These are phyloP conservation scores for Ctenoplectra terminalis DNA, from an alignment of 1,140 invertebrate genomes.

Conservation along the genomic window DNA sequence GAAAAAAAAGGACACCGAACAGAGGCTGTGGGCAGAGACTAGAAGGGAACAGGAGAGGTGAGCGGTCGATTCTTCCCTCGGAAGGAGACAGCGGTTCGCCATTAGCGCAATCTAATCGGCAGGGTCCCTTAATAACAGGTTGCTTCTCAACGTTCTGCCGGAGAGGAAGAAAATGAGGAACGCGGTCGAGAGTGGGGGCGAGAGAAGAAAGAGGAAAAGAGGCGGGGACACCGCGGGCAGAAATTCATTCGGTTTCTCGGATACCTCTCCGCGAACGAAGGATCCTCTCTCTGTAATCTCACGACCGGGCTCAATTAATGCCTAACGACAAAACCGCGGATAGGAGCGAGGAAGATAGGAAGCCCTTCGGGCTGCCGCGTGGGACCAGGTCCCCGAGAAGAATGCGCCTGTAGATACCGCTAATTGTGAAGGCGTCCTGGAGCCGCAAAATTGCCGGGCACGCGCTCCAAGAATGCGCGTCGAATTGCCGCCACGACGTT, in stretches of 20 bases:
- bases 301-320: constrained; percentile 68
- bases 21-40: neutral
- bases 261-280: constrained; percentile 47
- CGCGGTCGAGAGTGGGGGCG: constrained; percentile 13
- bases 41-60: no score
- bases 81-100: constrained; percentile 71
- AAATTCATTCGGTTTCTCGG: constrained; percentile 72
- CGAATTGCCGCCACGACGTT: constrained; percentile 37
- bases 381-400: constrained; percentile 55
- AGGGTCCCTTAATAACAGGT: constrained; percentile 73
- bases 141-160: constrained; percentile 48
- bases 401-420: constrained; percentile 66
- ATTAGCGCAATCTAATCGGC: constrained; percentile 73
- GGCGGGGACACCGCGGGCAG: constrained; percentile 41
- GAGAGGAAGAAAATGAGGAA: constrained; percentile 39
- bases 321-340: constrained; percentile 68
- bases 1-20: constrained; percentile 18
- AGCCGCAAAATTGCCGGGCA: constrained; percentile 65
- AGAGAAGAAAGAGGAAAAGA: constrained; percentile 15
- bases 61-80: constrained; percentile 52
- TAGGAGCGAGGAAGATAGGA: constrained; percentile 9
- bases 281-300: constrained; percentile 64
- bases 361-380: constrained; percentile 47
- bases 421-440: constrained; percentile 67
- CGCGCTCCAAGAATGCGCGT: constrained; percentile 63